Conservation (phyloP, 2,113 vertebrate genomes). For the Aythya baeri region DNA sequence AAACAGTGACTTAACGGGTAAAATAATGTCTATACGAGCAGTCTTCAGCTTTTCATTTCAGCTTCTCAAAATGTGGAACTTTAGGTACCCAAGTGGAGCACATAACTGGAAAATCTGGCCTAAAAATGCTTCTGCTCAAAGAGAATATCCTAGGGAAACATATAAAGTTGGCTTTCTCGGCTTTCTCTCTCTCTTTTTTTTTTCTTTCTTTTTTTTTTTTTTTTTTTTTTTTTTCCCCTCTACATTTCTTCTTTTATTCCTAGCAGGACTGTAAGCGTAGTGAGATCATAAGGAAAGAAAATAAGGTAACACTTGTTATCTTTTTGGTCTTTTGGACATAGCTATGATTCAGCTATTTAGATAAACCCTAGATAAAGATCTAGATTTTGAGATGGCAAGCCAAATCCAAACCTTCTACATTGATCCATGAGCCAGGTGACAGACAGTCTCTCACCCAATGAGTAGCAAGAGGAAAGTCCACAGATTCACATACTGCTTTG, state of each 20-base stretch:
- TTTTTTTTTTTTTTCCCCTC: neutral
- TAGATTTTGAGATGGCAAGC: neutral
- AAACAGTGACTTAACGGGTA: conserved; percentile 73
- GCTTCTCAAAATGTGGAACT: conserved; percentile 46
- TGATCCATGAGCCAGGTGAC: neutral
- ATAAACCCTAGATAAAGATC: neutral
- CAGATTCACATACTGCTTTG: neutral
- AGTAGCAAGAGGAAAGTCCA: neutral
- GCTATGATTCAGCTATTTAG: neutral
- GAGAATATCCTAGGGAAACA: neutral
- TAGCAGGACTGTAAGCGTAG: neutral
- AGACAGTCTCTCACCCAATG: neutral
- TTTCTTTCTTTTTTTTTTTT: neutral
- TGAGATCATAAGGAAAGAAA: neutral
- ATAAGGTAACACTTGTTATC: neutral
- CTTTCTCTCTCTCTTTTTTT: neutral
- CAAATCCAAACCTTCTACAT: neutral
- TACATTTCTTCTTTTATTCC: neutral
- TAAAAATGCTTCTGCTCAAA: conserved; percentile 18
- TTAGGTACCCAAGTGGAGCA: conserved; percentile 29
- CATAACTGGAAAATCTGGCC: conserved; percentile 47
- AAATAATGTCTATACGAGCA: conserved; percentile 65
- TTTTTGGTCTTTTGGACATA: neutral
- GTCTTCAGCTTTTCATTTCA: conserved; percentile 60
- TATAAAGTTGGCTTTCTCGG: neutral